Evolutionary conservation across 2,113 vertebrate genomes (phyloP).

Genomic region (Brienomyrus longianalis): DNA sequence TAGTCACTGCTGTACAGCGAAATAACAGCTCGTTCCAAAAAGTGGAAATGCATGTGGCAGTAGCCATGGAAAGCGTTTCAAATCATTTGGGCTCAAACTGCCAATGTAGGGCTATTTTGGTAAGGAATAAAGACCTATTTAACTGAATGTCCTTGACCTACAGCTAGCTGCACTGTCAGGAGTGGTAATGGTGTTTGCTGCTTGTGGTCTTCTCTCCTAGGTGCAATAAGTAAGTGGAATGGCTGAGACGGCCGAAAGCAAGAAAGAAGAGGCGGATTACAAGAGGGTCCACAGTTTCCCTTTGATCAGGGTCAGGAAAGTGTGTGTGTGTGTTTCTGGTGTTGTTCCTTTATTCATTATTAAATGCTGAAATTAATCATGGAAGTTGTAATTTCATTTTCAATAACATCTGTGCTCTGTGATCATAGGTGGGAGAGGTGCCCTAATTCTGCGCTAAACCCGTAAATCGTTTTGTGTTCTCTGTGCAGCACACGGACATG

Average conservation of each 20-base stretch:
- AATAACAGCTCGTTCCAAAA: not conserved
- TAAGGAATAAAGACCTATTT: not conserved
- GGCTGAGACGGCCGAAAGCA: conserved; percentile 55
- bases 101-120: not conserved
- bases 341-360: not conserved
- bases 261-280: conserved; percentile 80
- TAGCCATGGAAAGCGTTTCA: not conserved
- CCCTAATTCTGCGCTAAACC: not conserved
- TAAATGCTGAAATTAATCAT: not conserved
- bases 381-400: not conserved
- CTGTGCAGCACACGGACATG: conserved; percentile 86
- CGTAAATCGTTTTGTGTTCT: conserved; percentile 14
- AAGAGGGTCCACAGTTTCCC: conserved; percentile 80
- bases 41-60: not conserved
- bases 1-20: not conserved
- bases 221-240: conserved; percentile 33
- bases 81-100: not conserved
- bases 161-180: not conserved
- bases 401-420: not conserved
- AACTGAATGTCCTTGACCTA: not conserved
- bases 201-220: not conserved
- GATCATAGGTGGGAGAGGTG: not conserved
- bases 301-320: conserved; percentile 69
- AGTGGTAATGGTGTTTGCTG: not conserved
- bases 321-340: conserved; percentile 16